phyloP scores from a whole-genome alignment of 2,113 vertebrate genomes.

The Ptilonorhynchus violaceus region DNA sequence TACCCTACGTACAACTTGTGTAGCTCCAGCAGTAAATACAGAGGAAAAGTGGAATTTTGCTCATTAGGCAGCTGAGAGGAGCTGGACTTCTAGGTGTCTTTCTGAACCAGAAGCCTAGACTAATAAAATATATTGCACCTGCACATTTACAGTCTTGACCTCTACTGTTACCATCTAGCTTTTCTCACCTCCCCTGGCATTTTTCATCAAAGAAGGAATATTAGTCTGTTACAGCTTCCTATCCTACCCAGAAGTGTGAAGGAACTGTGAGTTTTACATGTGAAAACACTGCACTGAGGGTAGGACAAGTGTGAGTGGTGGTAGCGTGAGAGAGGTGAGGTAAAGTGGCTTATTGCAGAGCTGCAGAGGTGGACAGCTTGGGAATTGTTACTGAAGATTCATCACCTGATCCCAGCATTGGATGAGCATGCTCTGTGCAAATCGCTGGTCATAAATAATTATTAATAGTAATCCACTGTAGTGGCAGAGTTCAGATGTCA shows the following conservation, averaged over 20 bases:
- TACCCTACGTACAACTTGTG: background rate
- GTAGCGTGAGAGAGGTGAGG: background rate
- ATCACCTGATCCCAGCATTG: background rate
- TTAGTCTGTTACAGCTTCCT: background rate
- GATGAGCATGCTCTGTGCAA: background rate
- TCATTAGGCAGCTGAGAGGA: background rate
- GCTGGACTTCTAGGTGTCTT: background rate
- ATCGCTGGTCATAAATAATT: background rate
- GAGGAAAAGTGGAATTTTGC: background rate
- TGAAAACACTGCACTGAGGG: background rate
- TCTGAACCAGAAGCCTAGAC: background rate
- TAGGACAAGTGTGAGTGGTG: background rate
- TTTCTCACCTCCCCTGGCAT: background rate
- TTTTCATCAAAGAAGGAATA: background rate
- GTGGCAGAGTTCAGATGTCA: background rate
- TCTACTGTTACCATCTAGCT: background rate
- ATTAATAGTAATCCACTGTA: conserved; percentile 9
- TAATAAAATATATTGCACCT: background rate
- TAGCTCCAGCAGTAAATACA: background rate
- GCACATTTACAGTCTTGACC: background rate
- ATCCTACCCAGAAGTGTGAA: background rate
- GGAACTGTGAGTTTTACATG: background rate
- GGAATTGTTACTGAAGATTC: background rate
- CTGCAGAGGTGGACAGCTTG: background rate
- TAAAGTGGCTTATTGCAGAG: rapidly evolving